Conservation (phyloP, 2,888 invertebrate genomes). For the Teinopalpus imperialis region DNA sequence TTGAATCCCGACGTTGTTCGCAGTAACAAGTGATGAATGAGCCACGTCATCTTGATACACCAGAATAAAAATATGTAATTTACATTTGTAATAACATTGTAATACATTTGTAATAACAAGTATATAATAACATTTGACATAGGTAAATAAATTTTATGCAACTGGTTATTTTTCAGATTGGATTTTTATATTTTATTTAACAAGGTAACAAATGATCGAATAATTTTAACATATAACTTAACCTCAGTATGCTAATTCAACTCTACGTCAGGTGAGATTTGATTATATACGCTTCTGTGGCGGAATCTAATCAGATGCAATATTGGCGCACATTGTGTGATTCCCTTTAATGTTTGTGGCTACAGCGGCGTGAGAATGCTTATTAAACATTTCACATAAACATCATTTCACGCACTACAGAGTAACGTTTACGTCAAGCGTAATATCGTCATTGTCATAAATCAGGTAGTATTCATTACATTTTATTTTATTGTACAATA, state of each 20-base stretch:
- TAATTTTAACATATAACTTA: conserved; percentile 42
- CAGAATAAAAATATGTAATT: too few species aligned
- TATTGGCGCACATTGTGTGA: conserved; percentile 21
- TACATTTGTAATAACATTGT: too few species aligned
- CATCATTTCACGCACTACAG: conserved; percentile 11
- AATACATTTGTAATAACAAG: too few species aligned
- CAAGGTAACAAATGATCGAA: conserved; percentile 67
- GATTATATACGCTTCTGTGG: conserved; percentile 19
- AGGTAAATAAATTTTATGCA: too few species aligned
- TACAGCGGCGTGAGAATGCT: conserved; percentile 17
- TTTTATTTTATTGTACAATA: too few species aligned
- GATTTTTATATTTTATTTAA: too few species aligned
- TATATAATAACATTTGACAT: too few species aligned
- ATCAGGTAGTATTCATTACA: too few species aligned
- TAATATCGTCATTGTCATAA: conserved; percentile 9
- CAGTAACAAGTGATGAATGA: too few species aligned
- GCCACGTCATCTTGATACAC: too few species aligned
- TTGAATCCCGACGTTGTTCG: too few species aligned
- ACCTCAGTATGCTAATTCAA: conserved; percentile 17
- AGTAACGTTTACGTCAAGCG: conserved; percentile 1
- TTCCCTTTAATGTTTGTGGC: conserved; percentile 22
- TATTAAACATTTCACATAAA: conserved; percentile 22
- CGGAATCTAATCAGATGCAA: conserved; percentile 23
- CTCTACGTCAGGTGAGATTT: conserved; percentile 20
- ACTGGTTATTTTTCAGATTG: too few species aligned